Evolutionary conservation across 2,113 vertebrate species (phyloP).

Genomic region (Nesoenas mayeri): DNA sequence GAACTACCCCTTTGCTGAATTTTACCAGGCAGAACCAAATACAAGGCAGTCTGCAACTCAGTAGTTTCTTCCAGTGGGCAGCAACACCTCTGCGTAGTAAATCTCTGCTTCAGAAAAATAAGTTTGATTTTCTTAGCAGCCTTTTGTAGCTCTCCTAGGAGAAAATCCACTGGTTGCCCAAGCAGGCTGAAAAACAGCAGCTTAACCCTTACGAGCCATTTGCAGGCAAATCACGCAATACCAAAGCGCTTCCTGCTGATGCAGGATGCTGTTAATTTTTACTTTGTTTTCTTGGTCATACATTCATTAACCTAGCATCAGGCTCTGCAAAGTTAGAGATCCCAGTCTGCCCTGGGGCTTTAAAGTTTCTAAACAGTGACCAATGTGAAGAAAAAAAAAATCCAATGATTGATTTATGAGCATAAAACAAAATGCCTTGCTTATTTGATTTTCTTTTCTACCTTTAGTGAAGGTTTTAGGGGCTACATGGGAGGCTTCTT

Average conservation of each 20-base stretch:
- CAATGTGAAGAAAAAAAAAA: not conserved
- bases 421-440: not conserved
- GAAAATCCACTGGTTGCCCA: not conserved
- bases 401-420: not conserved
- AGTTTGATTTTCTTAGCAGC: not conserved
- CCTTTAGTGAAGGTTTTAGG: not conserved
- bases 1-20: not conserved
- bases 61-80: not conserved
- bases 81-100: not conserved
- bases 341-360: not conserved
- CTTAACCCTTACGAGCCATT: not conserved
- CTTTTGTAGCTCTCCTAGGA: not conserved
- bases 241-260: not conserved
- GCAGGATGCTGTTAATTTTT: not conserved
- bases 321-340: not conserved
- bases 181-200: not conserved
- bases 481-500: not conserved
- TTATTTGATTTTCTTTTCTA: not conserved
- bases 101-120: not conserved
- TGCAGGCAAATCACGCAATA: not conserved
- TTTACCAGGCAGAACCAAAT: not conserved
- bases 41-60: not conserved
- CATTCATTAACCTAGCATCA: not conserved
- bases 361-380: not conserved
- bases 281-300: not conserved